phyloP scores from a whole-genome alignment of 2,797 vertebrate genomes.

The Chloroceryle inda region DNA sequence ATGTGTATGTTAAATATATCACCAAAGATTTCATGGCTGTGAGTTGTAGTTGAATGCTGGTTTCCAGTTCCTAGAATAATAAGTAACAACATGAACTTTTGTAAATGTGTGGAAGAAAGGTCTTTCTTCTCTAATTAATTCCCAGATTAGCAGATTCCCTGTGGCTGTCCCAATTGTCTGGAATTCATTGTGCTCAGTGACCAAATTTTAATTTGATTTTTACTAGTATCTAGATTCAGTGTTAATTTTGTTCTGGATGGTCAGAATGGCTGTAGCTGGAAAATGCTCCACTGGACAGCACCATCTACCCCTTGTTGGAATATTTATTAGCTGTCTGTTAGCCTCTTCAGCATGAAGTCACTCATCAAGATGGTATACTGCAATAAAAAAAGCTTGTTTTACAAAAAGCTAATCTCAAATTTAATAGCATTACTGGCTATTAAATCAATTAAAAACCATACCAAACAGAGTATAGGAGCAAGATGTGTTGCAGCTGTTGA shows the following conservation, averaged over 20 bases:
- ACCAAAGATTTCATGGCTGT: background rate
- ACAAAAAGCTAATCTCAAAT: background rate
- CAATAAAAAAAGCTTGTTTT: background rate
- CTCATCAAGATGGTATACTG: background rate
- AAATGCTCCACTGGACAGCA: background rate
- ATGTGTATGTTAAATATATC: fast-evolving
- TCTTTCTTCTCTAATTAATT: background rate
- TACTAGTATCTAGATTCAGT: background rate
- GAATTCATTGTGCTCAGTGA: background rate
- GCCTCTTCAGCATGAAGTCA: background rate
- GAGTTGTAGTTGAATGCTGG: background rate
- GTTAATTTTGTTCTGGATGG: background rate
- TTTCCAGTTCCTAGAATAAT: background rate
- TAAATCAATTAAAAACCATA: background rate
- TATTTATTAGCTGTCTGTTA: background rate
- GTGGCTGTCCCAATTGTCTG: background rate
- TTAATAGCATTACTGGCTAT: background rate
- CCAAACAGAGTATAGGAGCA: background rate
- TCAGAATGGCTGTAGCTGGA: background rate
- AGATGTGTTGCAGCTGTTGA: background rate
- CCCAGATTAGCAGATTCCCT: background rate
- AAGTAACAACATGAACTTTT: background rate
- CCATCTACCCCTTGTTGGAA: background rate
- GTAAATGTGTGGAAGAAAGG: background rate
- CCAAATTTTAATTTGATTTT: background rate